Base-by-base conservation (phyloP, 2,888 invertebrate genomes). In the Oligia latruncula region DNA sequence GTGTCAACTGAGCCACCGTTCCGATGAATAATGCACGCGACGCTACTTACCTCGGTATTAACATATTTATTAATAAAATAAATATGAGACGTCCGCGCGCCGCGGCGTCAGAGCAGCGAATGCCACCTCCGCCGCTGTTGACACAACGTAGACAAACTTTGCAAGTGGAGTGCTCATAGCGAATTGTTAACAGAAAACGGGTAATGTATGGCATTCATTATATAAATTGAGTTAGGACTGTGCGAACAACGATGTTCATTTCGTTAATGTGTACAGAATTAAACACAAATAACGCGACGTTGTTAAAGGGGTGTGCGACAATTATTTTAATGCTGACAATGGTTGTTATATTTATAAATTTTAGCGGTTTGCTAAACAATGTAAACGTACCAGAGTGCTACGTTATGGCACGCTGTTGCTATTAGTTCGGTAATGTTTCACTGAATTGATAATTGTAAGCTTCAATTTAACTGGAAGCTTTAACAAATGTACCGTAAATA, bases 21-120 rank as follows among this genome's bases (percentile, higher is more conserved):
- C 91, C 92, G 94, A 95, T 96, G 97, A 96, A 97, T 96, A 95
- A 97, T 97, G 97, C 96, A 97, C 92, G 90, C 90, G 91, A 91
- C 92, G 95, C 95, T 94, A 96, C 96, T 96, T 96, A 96, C 96
- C 96, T 96, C 91, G 88, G 89, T 91, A 97, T 97, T 97, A 96
- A 96, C 97, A 97, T 97, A 96, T 97, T 97, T 97, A 97, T 97
- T 97, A 96, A 96, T 96, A 96, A 96, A 95, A 96, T 96, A 96
- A 96, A 96, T 96, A 95, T 92, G 92, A 94, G 94, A 94, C 95
- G 96, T 95, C 95, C 95, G 93, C 93, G 73, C 88, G 78, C 83
- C 87, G 85, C 93, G 90, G 88, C 89, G 90, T 89, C 90, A 86
- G 87, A 82, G 83, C 91, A 88, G 78, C 89, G 93, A 95, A 92